Base-by-base conservation (phyloP, 2,888 invertebrate species). In the Smittia aterrima region DNA sequence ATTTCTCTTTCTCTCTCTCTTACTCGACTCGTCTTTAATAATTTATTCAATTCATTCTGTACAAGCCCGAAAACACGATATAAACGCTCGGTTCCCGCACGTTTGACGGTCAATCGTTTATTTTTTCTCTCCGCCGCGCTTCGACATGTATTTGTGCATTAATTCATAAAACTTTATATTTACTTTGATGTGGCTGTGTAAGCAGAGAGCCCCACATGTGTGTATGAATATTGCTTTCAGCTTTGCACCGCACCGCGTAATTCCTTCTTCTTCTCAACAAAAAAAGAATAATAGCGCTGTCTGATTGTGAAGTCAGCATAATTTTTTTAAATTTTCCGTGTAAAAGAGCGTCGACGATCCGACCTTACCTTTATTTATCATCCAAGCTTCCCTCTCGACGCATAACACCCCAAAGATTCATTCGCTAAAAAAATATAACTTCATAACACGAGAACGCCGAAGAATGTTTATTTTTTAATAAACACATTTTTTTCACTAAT, bases 61-160 rank as follows among this genome's bases (percentile, higher is more conserved):
- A 47, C 47, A 47, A 11, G 16, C 47, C 47, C 11, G 16, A 47
- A 47, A 47, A 47, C 47, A 47, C 47, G 47, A 47, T 47, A 47
- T 47, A 47, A 47, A 47, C 16, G 27, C 18, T 70, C 70, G 70
- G 41, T 53, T 70, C 70, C 54, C 70, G 70, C 70, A 70, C 70
- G 54, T 54, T 70, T 70, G 53, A 70, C 32, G 53, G 70, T 32
- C 54, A 54, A 70, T 53, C 53, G 41, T 58, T 58, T 58, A 58
- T 58, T 18, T 18, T 20, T 58, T 22, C 18, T 22, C 20, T 1
- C 7, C 22, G 7, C 3, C 20, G 47, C 70, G 32, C 53, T 27
- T 54, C 13, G 18, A 53, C 25, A 9, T 70, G 70, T 70, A 32
- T n/a, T 54, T 53, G 70, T 70, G 70, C 53, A 54, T 70, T 54